These are phyloP conservation scores for Actinopyga echinites DNA, from an alignment of 53 echinoderm and acorn worm genomes.

Conservation along the genomic window DNA sequence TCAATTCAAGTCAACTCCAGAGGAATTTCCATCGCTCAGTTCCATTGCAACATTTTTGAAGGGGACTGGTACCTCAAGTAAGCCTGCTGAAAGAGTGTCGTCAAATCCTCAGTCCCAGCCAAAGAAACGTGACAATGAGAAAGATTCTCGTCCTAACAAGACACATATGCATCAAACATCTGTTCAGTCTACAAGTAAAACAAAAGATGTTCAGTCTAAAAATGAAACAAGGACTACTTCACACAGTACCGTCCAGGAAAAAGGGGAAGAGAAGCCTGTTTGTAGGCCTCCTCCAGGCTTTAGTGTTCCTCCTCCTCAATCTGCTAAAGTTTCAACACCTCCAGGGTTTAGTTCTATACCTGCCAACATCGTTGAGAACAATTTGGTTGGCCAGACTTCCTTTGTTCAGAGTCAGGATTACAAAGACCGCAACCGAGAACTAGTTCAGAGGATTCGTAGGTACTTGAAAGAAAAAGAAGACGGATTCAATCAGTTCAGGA, in stretches of 20 bases:
- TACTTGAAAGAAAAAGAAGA: slow-evolving; percentile 54
- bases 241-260: neutral
- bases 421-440: slow-evolving; percentile 68
- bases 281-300: slow-evolving; percentile 57
- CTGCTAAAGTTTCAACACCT: slow-evolving; percentile 42
- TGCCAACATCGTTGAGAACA: neutral
- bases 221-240: slow-evolving; percentile 31
- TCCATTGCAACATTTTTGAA: slow-evolving; percentile 85
- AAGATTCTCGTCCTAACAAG: neutral
- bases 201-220: slow-evolving; percentile 2
- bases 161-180: neutral
- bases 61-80: slow-evolving; percentile 1
- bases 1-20: slow-evolving; percentile 12
- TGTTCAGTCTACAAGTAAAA: slow-evolving; percentile 32
- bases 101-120: neutral
- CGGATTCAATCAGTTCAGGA: slow-evolving; percentile 75
- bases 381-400: neutral
- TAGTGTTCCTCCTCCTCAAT: neutral
- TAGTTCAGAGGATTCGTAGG: slow-evolving; percentile 67
- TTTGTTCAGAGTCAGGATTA: slow-evolving; percentile 65
- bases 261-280: neutral
- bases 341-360: slow-evolving; percentile 65
- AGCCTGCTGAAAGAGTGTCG: neutral
- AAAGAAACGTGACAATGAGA: slow-evolving; percentile 16
- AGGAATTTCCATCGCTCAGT: slow-evolving; percentile 87